Evolutionary conservation across 1,140 invertebrate species (phyloP).

Genomic region (Bilobella aurantiaca): DNA sequence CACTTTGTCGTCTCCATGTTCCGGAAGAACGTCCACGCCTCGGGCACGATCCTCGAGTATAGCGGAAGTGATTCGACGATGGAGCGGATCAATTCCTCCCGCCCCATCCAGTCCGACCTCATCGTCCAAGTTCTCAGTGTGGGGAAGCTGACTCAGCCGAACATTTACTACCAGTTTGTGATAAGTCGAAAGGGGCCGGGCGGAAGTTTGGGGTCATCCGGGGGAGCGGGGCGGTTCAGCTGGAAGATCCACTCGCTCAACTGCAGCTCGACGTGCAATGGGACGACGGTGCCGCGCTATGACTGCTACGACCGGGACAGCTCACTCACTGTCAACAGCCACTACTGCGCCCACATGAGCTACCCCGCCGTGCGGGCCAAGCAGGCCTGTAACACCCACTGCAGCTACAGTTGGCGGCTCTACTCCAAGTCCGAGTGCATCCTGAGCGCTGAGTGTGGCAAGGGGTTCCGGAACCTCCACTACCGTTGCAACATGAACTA

Average conservation of each 20-base stretch:
- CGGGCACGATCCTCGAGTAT: conserved; percentile 64
- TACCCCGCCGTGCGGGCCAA: too few species aligned
- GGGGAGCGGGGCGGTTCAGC: too few species aligned
- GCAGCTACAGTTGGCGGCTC: too few species aligned
- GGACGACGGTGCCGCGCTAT: conserved; percentile 41
- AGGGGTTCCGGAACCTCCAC: background rate
- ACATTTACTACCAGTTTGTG: conserved; percentile 62
- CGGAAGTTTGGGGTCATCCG: too few species aligned
- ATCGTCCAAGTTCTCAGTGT: conserved; percentile 64
- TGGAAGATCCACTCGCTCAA: too few species aligned
- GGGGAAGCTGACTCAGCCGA: conserved; percentile 55
- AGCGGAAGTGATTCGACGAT: conserved; percentile 58
- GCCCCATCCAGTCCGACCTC: conserved; percentile 59
- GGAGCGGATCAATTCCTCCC: conserved; percentile 70
- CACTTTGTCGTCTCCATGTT: conserved; percentile 60
- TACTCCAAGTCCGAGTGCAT: conserved; percentile 3
- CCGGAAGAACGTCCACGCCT: conserved; percentile 55
- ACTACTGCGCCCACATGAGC: background rate
- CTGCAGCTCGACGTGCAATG: conserved; percentile 41
- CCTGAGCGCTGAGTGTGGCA: background rate
- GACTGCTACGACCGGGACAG: background rate
- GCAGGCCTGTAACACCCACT: too few species aligned
- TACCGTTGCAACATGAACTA: background rate
- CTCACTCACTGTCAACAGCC: background rate
- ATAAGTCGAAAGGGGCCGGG: too few species aligned